Conservation (phyloP, 2,888 invertebrate species). For the Drosophila ustulata region DNA sequence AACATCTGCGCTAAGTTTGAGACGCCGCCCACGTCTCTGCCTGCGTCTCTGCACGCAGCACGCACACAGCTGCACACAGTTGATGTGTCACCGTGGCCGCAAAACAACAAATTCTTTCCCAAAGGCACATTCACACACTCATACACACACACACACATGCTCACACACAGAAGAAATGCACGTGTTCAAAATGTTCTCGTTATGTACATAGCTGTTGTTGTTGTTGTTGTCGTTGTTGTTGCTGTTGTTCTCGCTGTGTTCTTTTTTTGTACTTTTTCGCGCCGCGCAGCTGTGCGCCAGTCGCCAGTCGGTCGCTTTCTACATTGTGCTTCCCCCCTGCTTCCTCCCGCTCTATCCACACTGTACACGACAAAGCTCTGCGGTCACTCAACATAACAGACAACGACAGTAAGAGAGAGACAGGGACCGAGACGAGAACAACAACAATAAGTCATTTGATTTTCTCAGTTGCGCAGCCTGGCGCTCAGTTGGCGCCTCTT, state of each 20-base stretch:
- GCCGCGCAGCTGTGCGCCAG: conserved; percentile 79
- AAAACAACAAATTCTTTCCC: conserved; percentile 69
- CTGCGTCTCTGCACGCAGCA: conserved; percentile 9
- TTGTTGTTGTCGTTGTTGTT: conserved; percentile 19
- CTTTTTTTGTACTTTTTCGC: conserved; percentile 64
- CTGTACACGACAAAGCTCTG: conserved; percentile 44
- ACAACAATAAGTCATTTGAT: conserved; percentile 48
- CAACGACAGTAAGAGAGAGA: conserved; percentile 55
- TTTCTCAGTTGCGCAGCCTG: conserved; percentile 47
- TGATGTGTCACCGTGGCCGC: conserved; percentile 71
- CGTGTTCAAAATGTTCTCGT: conserved; percentile 77
- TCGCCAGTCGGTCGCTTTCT: conserved; percentile 78
- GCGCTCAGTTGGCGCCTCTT: conserved; percentile 53
- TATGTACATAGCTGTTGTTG: conserved; percentile 53
- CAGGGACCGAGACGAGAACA: conserved; percentile 23
- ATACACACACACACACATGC: conserved; percentile 21
- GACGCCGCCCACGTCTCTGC: conserved; percentile 41
- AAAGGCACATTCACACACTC: conserved; percentile 24
- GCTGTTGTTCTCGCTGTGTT: conserved; percentile 45
- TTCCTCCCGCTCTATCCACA: conserved; percentile 13
- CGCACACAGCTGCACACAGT: background rate
- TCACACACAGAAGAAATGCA: conserved; percentile 71
- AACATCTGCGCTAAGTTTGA: conserved; percentile 66
- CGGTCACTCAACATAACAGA: conserved; percentile 68
- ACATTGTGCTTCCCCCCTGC: conserved; percentile 48